phyloP scores from a whole-genome alignment of 2,797 vertebrate genomes.

The Acestrorhynchus altus region DNA sequence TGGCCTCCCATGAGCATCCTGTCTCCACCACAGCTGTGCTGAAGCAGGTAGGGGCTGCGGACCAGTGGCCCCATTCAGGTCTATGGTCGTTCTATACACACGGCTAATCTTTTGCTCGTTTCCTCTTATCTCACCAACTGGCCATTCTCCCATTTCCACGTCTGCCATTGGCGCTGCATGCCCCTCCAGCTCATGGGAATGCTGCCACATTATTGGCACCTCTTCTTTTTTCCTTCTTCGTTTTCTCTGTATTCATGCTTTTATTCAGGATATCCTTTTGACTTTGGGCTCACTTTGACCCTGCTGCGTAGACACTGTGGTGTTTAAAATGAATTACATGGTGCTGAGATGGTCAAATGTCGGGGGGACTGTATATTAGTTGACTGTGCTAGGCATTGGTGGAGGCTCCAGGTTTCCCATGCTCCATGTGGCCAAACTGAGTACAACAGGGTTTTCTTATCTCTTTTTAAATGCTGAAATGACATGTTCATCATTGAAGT shows the following conservation, averaged over 20 bases:
- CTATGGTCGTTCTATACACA: constrained; percentile 66
- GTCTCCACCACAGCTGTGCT: neutral
- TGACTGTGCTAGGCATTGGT: neutral
- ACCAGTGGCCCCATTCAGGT: constrained; percentile 68
- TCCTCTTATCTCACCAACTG: constrained; percentile 73
- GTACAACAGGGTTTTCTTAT: too few relatives aligned
- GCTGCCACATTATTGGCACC: constrained; percentile 33
- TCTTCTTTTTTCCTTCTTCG: constrained; percentile 1
- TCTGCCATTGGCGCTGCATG: constrained; percentile 5
- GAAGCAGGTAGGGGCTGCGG: constrained; percentile 23
- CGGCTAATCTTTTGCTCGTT: constrained; percentile 74
- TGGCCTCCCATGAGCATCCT: neutral
- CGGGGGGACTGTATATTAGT: neutral
- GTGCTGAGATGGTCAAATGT: neutral
- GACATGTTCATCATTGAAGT: too few relatives aligned
- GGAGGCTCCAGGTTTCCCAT: neutral
- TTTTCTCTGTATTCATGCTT: neutral
- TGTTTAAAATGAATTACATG: constrained; percentile 19
- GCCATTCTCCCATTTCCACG: constrained; percentile 56
- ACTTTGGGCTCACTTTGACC: constrained; percentile 45
- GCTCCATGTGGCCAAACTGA: neutral
- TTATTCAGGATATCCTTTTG: constrained; percentile 15
- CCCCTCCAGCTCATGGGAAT: constrained; percentile 32
- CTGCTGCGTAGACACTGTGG: neutral
- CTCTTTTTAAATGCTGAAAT: too few relatives aligned